Evolutionary conservation across 2,113 vertebrate genomes (phyloP), one percentile per base, ranked within the genome.

Genomic region (Prunella himalayana): DNA sequence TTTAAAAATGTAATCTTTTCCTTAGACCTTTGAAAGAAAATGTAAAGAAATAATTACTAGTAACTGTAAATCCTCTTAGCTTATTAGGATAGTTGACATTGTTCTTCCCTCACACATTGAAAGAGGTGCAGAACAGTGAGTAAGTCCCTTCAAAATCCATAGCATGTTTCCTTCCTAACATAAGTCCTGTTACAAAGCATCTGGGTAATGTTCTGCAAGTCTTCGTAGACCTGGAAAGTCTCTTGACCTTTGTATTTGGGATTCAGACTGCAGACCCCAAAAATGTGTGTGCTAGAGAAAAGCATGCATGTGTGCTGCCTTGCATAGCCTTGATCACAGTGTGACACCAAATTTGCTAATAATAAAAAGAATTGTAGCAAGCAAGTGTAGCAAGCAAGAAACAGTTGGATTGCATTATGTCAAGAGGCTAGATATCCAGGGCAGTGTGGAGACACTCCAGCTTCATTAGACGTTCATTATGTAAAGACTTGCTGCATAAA

Each of bases 151-250:
- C 21, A 72, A 65, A 64, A 60, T 68, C 13, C 7, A 0, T 65
- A 30, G 2, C 54, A 39, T 1, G 0, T 57, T 27, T 63, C 42
- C 35, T 79, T 24, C 8, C n/a, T n/a, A n/a, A n/a, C n/a, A n/a
- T n/a, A 35, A 35, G 3, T 80, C 13, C 18, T 92, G 6, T 54
- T 47, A 31, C 28, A 17, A 23, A 1, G 3, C n/a, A 53, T 11
- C 8, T 59, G 23, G 37, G 7, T 51, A 65, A 27, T 57, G 12
- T 88, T 85, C 66, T 69, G 17, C 33, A 49, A 47, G 33, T 85
- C 42, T 77, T 72, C 4, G 3, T 39, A 54, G 42, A 54, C 35
- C 13, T 68, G 23, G 6, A 39, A 79, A 41, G 14, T 59, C 30
- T 20, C 59, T 83, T 92, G 9, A 50, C 15, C 20, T 50, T 70